Percentiles rank a stretch among this genome's conserved stretches.
These are phyloP conservation scores for Riparia riparia DNA, from an alignment of 2,113 vertebrate species.

Conservation along the genomic window DNA sequence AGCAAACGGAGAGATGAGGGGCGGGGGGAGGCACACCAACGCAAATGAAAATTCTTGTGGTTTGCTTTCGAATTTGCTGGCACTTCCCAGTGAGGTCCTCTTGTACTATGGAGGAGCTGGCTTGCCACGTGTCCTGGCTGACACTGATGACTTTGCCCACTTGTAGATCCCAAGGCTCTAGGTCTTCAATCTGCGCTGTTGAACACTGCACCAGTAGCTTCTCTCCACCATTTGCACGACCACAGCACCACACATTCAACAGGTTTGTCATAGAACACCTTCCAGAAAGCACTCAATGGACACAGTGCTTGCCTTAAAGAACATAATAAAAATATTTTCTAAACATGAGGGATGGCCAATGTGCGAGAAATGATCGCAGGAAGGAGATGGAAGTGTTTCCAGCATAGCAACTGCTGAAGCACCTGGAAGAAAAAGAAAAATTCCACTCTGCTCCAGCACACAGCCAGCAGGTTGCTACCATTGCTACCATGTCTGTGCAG, in stretches of 20 bases:
- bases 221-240: background rate
- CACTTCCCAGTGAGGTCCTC: background rate
- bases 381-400: background rate
- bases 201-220: background rate
- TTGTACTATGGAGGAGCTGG: background rate
- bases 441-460: background rate
- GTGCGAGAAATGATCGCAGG: background rate
- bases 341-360: background rate
- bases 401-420: background rate
- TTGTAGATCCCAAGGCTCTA: background rate
- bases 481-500: background rate
- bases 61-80: slow-evolving; percentile 24
- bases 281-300: background rate
- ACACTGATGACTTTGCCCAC: background rate
- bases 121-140: background rate
- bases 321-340: background rate
- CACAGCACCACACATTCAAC: background rate
- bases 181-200: background rate
- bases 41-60: slow-evolving; percentile 58
- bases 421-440: background rate
- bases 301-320: background rate
- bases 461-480: background rate
- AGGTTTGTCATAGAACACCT: background rate
- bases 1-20: slow-evolving; percentile 2
- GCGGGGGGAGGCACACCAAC: background rate